Conservation (phyloP, 2,797 vertebrate genomes). For the Bovichtus diacanthus region DNA sequence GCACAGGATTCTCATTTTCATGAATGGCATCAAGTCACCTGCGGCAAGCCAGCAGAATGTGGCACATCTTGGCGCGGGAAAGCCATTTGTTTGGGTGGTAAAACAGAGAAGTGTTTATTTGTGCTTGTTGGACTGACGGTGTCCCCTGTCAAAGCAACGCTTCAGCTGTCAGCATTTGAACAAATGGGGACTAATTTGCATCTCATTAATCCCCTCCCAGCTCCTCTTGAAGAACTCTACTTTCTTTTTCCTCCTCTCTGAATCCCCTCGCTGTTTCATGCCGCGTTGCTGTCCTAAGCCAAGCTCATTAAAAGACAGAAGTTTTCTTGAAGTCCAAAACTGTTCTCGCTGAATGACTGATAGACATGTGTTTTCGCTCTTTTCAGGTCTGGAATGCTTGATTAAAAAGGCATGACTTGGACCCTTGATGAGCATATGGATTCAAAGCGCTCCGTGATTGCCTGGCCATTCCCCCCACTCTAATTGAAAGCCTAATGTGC, state of each 20-base stretch:
- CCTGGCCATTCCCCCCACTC: constrained; percentile 80
- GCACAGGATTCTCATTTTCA: constrained; percentile 62
- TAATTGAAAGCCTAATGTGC: constrained; percentile 88
- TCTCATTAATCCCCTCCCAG: constrained; percentile 75
- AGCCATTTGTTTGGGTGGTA: constrained; percentile 66
- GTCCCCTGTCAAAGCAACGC: constrained; percentile 68
- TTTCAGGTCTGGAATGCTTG: constrained; percentile 78
- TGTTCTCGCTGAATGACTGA: constrained; percentile 71
- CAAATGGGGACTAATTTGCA: constrained; percentile 81
- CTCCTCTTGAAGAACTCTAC: constrained; percentile 64
- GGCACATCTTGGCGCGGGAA: constrained; percentile 49
- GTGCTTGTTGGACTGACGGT: constrained; percentile 72
- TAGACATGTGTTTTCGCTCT: constrained; percentile 73
- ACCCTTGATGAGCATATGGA: constrained; percentile 86
- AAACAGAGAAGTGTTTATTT: constrained; percentile 75
- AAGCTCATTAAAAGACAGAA: constrained; percentile 75
- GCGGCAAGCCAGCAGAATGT: constrained; percentile 58
- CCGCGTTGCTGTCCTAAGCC: constrained; percentile 69
- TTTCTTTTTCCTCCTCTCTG: constrained; percentile 36
- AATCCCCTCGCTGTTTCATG: constrained; percentile 57
- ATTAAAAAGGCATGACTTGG: constrained; percentile 84
- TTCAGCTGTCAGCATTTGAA: constrained; percentile 75
- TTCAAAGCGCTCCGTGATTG: constrained; percentile 85
- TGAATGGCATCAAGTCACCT: constrained; percentile 61
- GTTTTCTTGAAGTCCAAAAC: constrained; percentile 70